Percentiles rank a stretch among this genome's conserved stretches.
Evolutionary conservation across 2,113 vertebrate genomes (phyloP).

Genomic region (Mus spicilegus): DNA sequence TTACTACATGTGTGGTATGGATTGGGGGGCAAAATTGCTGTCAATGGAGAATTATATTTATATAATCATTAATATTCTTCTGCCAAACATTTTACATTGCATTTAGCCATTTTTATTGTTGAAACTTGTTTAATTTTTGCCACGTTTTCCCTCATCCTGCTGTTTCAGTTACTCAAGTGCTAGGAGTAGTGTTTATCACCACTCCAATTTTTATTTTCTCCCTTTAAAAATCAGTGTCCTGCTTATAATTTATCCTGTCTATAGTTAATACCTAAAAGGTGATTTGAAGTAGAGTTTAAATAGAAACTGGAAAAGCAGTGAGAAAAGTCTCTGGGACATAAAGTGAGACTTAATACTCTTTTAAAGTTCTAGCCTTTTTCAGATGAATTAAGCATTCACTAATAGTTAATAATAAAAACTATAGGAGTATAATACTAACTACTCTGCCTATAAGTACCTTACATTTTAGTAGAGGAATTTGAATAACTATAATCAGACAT

Average conservation of each 20-base stretch:
- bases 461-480: slow-evolving; percentile 48
- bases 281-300: slow-evolving; percentile 30
- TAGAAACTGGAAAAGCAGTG: slow-evolving; percentile 20
- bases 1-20: no score
- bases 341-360: slow-evolving; percentile 14
- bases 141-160: not conserved
- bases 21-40: no score
- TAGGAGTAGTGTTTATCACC: not conserved
- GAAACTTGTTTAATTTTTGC: slow-evolving; percentile 34
- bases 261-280: slow-evolving; percentile 25
- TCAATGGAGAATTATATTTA: not conserved
- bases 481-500: slow-evolving; percentile 26
- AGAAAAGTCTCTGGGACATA: slow-evolving; percentile 5
- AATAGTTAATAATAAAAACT: slow-evolving; percentile 43
- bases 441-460: not conserved
- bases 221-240: not conserved
- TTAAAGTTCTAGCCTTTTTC: slow-evolving; percentile 11
- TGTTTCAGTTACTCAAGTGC: not conserved
- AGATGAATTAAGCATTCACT: slow-evolving; percentile 10
- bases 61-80: not conserved
- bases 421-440: not conserved
- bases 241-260: not conserved
- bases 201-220: not conserved
- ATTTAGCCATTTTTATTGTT: slow-evolving; percentile 55
- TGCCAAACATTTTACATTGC: not conserved